Evolutionary conservation across 2,888 invertebrate genomes (phyloP), one percentile per base, ranked within the genome.

Genomic region (Anagyrus pseudococci): DNA sequence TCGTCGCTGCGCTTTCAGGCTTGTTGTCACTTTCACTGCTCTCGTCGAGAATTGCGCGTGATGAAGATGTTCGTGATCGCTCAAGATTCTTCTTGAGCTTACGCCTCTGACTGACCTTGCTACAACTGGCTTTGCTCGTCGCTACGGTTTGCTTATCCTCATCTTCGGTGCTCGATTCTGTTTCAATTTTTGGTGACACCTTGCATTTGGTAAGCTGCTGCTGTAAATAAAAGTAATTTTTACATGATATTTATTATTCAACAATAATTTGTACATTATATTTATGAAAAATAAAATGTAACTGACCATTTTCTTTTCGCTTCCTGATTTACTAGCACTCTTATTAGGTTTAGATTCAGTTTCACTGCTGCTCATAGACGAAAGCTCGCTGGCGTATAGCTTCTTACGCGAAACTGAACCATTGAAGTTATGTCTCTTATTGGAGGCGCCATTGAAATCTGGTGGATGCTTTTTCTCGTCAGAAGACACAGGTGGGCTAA

Each of bases 361-460:
- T 62, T 83, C 84, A 73, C 85, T 86, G 66, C 83, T 83, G 70
- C 83, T 84, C 57, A 82, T 83, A 48, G 84, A 84, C 17, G 85
- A 84, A 65, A 84, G 75, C 72, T 89, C 88, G 74, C 89, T 89
- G 41, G 83, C 84, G 72, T 87, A 89, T 68, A 89, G 82, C 72
- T 87, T 89, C 56, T 69, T 71, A 33, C 84, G 85, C 71, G 86
- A 86, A 29, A 88, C 83, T 43, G 87, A 87, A 48, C 92, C 92
- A 77, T 93, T 92, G 55, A 91, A 87, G 78, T 91, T 92, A 68
- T 88, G 83, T 77, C 89, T 89, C 77, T 90, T 91, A 63, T 87
- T 84, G 49, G 77, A 77, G 22, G 90, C 80, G 20, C 90, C 91
- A 74, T 91, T 91, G 41, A 89, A 83, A 74, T 89, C 89, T 46